Evolutionary conservation across 2,113 vertebrate genomes (phyloP).

Genomic region (Macaca mulatta): DNA sequence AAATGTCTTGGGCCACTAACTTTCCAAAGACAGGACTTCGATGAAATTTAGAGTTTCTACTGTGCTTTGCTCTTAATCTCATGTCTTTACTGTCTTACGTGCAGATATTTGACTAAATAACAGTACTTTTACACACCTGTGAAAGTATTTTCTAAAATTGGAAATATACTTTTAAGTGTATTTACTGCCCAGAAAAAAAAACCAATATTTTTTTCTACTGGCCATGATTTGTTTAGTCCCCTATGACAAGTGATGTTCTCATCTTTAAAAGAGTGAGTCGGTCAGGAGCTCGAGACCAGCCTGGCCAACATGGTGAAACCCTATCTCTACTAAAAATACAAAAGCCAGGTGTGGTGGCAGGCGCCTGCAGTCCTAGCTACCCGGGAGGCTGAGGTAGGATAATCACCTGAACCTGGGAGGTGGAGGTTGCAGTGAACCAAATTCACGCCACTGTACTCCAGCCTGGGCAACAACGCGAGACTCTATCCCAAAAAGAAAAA

Average conservation of each 20-base stretch:
- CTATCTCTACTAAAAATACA: no score
- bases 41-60: not conserved
- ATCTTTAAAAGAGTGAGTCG: not conserved
- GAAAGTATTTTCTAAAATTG: constrained; percentile 22
- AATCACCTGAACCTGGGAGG: no score
- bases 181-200: not conserved
- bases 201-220: not conserved
- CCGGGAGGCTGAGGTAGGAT: no score
- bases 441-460: no score
- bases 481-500: no score
- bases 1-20: not conserved
- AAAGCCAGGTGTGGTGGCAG: no score
- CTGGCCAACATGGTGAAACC: no score
- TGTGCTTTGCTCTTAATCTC: not conserved
- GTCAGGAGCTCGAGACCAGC: no score
- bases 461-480: no score
- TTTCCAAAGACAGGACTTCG: not conserved
- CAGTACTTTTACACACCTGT: not conserved
- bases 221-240: not conserved
- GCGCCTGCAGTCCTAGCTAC: no score
- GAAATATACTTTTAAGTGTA: not conserved
- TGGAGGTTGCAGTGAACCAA: no score
- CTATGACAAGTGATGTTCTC: not conserved
- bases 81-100: not conserved
- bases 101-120: not conserved